These are phyloP conservation scores for Deilephila porcellus DNA, from an alignment of 2,888 invertebrate species.

Conservation along the genomic window DNA sequence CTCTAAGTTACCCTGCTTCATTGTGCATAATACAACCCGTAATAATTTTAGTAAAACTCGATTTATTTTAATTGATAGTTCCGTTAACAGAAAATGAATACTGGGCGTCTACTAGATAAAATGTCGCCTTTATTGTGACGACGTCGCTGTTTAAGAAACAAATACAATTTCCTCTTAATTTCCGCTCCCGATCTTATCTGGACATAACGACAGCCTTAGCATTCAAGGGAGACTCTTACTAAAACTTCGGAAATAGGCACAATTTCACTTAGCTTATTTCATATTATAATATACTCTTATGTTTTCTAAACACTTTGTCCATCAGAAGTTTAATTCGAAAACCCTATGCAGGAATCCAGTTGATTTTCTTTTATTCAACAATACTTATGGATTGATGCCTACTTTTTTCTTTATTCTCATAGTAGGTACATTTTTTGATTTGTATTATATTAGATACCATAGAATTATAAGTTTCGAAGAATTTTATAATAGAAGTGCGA, in stretches of 20 bases:
- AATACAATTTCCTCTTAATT: slow-evolving; percentile 83
- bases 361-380: background rate
- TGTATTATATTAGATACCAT: too few relatives aligned
- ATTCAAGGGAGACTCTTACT: slow-evolving; percentile 65
- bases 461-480: too few relatives aligned
- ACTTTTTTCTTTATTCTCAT: too few relatives aligned
- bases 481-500: too few relatives aligned
- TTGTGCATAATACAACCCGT: too few relatives aligned
- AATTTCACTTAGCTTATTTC: slow-evolving; percentile 61
- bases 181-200: slow-evolving; percentile 78
- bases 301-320: slow-evolving; percentile 14
- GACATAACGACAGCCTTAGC: slow-evolving; percentile 71
- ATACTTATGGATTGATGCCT: background rate
- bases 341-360: background rate
- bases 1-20: too few relatives aligned
- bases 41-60: background rate
- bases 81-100: slow-evolving; percentile 19
- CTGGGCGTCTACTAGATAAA: slow-evolving; percentile 33
- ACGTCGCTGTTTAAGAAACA: slow-evolving; percentile 76
- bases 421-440: too few relatives aligned
- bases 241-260: slow-evolving; percentile 64
- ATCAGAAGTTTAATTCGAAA: background rate
- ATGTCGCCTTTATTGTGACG: slow-evolving; percentile 66
- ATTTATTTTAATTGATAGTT: slow-evolving; percentile 9
- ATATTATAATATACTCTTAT: slow-evolving; percentile 33